Percentiles rank a stretch among this genome's conserved stretches.
Conservation (phyloP, 2,888 invertebrate genomes). For the Ectobius pallidus region DNA sequence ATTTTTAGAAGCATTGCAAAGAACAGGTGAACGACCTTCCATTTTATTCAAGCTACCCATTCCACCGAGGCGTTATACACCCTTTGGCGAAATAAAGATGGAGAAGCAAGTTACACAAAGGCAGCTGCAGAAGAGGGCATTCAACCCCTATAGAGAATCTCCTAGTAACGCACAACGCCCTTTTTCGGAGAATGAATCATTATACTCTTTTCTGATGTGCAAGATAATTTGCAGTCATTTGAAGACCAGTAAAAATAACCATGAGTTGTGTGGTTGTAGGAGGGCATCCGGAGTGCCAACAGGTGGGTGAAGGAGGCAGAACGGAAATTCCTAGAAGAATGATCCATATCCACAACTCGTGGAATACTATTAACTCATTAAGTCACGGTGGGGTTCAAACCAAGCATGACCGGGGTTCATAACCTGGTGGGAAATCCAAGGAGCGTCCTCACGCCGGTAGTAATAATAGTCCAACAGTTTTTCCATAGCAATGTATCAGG, state of each 20-base stretch:
- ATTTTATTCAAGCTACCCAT: too few species aligned
- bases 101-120: neutral
- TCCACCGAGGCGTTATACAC: neutral
- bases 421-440: too few species aligned
- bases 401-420: too few species aligned
- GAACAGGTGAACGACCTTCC: too few species aligned
- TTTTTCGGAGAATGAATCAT: neutral
- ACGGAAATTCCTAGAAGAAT: slow-evolving; percentile 4
- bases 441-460: too few species aligned
- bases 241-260: neutral
- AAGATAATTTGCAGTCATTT: neutral
- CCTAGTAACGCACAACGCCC: neutral
- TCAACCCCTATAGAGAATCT: neutral
- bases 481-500: too few species aligned
- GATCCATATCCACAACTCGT: neutral
- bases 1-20: too few species aligned
- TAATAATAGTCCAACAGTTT: too few species aligned
- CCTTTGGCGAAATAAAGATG: neutral
- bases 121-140: slow-evolving; percentile 1
- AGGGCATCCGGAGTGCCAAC: neutral
- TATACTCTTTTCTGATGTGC: neutral
- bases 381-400: too few species aligned
- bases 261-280: neutral
- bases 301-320: neutral
- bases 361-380: too few species aligned